Evolutionary conservation across 2,113 vertebrate genomes (phyloP).

Genomic region (Psophia crepitans): DNA sequence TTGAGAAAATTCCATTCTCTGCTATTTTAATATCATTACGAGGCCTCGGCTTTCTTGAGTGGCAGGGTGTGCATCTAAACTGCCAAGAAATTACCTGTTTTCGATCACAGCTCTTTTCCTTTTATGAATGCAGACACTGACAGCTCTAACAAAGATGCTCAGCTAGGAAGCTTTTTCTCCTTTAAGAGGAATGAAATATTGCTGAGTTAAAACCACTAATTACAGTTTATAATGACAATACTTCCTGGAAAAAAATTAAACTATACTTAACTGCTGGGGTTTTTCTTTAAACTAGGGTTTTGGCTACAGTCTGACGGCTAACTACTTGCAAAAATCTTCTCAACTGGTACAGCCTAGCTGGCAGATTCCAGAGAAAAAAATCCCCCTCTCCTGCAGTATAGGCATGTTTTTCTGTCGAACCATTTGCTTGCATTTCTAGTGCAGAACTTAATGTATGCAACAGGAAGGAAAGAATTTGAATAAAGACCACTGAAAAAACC

Average conservation of each 20-base stretch:
- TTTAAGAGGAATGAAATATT: slow-evolving; percentile 41
- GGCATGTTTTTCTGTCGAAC: neutral
- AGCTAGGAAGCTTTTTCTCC: slow-evolving; percentile 28
- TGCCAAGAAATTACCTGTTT: slow-evolving; percentile 56
- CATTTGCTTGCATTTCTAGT: neutral
- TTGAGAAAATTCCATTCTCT: slow-evolving; percentile 51
- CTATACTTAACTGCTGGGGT: slow-evolving; percentile 56
- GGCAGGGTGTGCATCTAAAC: slow-evolving; percentile 12
- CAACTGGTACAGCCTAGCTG: neutral
- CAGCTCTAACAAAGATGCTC: slow-evolving; percentile 59
- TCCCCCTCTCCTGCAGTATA: neutral
- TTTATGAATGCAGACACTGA: slow-evolving; percentile 35
- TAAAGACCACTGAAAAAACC: neutral
- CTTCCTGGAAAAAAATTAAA: slow-evolving; percentile 31
- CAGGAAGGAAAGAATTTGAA: neutral
- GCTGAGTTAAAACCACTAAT: slow-evolving; percentile 65
- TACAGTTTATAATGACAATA: slow-evolving; percentile 68
- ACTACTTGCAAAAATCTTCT: slow-evolving; percentile 21
- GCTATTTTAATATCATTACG: slow-evolving; percentile 50
- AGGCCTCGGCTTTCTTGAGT: slow-evolving; percentile 45
- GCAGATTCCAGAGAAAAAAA: neutral
- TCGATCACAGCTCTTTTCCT: slow-evolving; percentile 33
- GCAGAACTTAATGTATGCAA: neutral
- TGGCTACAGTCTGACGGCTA: slow-evolving; percentile 36
- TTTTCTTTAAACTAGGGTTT: slow-evolving; percentile 32